These are phyloP conservation scores for Agapornis roseicollis DNA, from an alignment of 2,113 vertebrate genomes.

Conservation along the genomic window DNA sequence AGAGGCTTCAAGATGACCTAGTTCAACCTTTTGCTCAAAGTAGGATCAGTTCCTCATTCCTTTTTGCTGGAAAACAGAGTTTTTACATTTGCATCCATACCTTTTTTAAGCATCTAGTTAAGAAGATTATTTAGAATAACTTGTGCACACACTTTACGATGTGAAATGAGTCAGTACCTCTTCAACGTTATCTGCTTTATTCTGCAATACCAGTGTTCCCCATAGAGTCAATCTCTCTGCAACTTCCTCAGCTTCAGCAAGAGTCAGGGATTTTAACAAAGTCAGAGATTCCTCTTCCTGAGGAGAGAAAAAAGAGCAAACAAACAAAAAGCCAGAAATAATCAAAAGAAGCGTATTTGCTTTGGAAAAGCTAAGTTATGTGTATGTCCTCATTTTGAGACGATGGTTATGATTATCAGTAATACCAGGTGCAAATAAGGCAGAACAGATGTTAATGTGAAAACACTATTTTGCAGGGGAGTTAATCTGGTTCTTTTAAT, in stretches of 20 bases:
- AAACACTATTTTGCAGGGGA: background rate
- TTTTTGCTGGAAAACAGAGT: background rate
- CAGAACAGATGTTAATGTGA: background rate
- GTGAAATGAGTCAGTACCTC: conserved; percentile 63
- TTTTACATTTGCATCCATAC: background rate
- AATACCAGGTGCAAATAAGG: background rate
- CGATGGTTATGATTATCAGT: background rate
- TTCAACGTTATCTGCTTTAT: conserved; percentile 77
- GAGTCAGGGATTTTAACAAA: conserved; percentile 79
- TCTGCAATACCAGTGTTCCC: conserved; percentile 81
- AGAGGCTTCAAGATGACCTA: background rate
- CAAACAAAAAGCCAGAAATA: background rate
- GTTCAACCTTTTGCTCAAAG: background rate
- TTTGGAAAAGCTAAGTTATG: background rate
- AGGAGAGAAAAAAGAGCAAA: background rate
- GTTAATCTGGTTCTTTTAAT: background rate
- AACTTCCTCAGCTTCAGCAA: conserved; percentile 78
- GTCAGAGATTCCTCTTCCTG: conserved; percentile 82
- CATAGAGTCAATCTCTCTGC: conserved; percentile 82
- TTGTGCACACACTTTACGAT: background rate
- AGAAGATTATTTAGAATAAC: background rate
- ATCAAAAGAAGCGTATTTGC: background rate
- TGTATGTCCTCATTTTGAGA: background rate
- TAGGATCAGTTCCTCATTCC: background rate
- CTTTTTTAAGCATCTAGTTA: background rate